Conservation (phyloP, 2,888 invertebrate species). For the Drosophila prolongata region DNA sequence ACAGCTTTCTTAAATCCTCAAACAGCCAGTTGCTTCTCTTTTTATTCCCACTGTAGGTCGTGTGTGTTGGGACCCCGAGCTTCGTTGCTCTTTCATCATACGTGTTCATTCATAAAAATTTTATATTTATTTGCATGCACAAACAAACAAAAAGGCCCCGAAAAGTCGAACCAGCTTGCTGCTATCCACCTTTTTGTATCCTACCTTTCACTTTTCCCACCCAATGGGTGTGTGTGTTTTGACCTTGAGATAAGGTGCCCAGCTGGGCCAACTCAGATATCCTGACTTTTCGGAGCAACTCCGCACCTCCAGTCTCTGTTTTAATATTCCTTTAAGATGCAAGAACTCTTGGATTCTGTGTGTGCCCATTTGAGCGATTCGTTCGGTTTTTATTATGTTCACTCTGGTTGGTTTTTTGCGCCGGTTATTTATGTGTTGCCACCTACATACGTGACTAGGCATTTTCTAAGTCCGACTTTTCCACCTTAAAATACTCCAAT, state of each 20-base stretch:
- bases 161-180: conserved; percentile 35
- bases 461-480: background rate
- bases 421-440: conserved; percentile 72
- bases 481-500: background rate
- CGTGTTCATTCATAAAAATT: conserved; percentile 80
- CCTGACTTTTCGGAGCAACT: conserved; percentile 15
- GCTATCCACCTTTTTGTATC: conserved; percentile 8
- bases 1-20: background rate
- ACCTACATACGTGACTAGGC: conserved; percentile 60
- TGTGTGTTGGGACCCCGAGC: conserved; percentile 30
- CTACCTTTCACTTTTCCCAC: conserved; percentile 13
- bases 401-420: conserved; percentile 45
- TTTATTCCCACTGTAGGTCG: conserved; percentile 52
- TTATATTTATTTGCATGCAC: conserved; percentile 76
- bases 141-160: conserved; percentile 45
- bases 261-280: conserved; percentile 45
- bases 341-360: conserved; percentile 5
- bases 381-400: conserved; percentile 28
- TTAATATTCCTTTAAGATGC: conserved; percentile 72
- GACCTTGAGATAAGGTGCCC: conserved; percentile 67
- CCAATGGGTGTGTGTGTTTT: conserved; percentile 39
- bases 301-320: conserved; percentile 47
- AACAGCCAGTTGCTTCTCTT: conserved; percentile 5
- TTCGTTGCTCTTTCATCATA: conserved; percentile 71
- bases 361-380: conserved; percentile 42